Percentiles rank a stretch among this genome's conserved stretches.
Conservation (phyloP, 2,888 invertebrate species). For the Kuschelorhynchus macadamiae region DNA sequence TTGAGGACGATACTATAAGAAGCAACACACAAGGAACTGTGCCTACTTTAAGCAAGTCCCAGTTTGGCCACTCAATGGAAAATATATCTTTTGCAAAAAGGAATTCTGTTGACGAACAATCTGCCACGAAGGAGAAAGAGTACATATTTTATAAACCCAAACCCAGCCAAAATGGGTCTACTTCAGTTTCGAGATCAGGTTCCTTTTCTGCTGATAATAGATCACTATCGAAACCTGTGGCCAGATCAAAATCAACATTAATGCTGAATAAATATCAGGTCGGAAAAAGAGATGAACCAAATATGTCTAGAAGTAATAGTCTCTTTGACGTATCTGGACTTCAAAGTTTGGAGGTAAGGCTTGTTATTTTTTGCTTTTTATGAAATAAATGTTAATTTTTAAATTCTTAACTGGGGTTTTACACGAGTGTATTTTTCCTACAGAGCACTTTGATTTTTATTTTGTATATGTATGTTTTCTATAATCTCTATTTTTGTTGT, state of each 20-base stretch:
- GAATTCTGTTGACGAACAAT: constrained; percentile 46
- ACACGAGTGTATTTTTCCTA: not conserved
- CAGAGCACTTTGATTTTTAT: too few relatives aligned
- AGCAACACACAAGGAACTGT: constrained; percentile 60
- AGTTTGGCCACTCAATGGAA: constrained; percentile 60
- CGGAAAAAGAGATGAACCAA: constrained; percentile 44
- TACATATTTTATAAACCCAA: constrained; percentile 60
- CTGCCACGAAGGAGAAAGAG: constrained; percentile 52
- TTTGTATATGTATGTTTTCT: too few relatives aligned
- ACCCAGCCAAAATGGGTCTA: constrained; percentile 33
- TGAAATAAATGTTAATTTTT: too few relatives aligned
- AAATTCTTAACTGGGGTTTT: constrained; percentile 4
- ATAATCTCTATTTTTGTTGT: too few relatives aligned
- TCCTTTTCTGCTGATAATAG: constrained; percentile 64
- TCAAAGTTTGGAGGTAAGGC: constrained; percentile 68
- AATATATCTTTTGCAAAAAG: constrained; percentile 55
- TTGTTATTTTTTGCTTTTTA: not conserved
- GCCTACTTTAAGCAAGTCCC: constrained; percentile 38
- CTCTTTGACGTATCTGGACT: constrained; percentile 68
- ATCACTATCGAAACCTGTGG: constrained; percentile 64
- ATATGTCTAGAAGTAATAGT: constrained; percentile 64
- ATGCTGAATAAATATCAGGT: constrained; percentile 64
- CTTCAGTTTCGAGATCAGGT: constrained; percentile 60
- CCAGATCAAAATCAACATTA: constrained; percentile 69
- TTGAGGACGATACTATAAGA: constrained; percentile 67